These are phyloP conservation scores for Brachionichthys hirsutus DNA, from an alignment of 2,113 vertebrate genomes.

Conservation along the genomic window DNA sequence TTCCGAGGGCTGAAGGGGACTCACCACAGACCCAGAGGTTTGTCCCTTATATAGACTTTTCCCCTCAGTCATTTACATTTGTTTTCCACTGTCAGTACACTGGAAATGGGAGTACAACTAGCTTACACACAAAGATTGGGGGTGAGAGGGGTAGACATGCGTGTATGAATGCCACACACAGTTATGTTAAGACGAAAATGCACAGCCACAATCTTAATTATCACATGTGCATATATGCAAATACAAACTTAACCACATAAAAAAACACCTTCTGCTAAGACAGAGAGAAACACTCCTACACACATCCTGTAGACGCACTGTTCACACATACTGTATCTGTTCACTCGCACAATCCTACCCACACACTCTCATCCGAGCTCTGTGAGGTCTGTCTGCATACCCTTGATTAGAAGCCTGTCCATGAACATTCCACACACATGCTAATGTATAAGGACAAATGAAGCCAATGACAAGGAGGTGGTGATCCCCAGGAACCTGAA, in stretches of 20 bases:
- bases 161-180: constrained; percentile 30
- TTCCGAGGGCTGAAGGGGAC: constrained; percentile 23
- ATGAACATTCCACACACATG: constrained; percentile 41
- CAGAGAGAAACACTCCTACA: constrained; percentile 42
- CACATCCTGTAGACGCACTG: constrained; percentile 22
- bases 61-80: constrained; percentile 33
- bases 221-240: constrained; percentile 35
- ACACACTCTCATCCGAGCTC: constrained; percentile 33
- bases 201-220: constrained; percentile 10
- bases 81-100: constrained; percentile 35
- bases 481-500: constrained; percentile 42
- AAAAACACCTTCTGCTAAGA: constrained; percentile 31
- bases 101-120: constrained; percentile 38
- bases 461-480: constrained; percentile 44
- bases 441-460: constrained; percentile 68
- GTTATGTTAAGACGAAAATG: constrained; percentile 29
- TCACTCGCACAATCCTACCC: constrained; percentile 26
- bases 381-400: constrained; percentile 39
- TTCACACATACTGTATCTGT: constrained; percentile 21
- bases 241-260: constrained; percentile 34
- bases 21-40: constrained; percentile 40
- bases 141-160: constrained; percentile 1
- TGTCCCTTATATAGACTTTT: constrained; percentile 31
- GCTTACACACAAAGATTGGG: constrained; percentile 12
- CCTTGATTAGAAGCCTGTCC: constrained; percentile 24